Evolutionary conservation across 2,888 invertebrate species (phyloP).

Genomic region (Melikaiella ostensackeni): DNA sequence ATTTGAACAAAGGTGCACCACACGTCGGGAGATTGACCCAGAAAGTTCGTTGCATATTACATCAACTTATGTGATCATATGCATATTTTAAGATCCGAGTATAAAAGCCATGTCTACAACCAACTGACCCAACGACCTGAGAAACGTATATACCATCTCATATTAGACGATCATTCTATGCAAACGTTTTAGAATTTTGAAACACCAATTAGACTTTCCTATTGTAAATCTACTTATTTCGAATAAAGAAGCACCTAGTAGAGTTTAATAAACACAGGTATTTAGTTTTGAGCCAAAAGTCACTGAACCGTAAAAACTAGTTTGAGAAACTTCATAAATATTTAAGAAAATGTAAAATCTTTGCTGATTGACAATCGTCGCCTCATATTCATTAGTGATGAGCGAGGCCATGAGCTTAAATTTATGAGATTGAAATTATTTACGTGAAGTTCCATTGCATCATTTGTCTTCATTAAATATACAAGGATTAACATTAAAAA

Average conservation of each 20-base stretch:
- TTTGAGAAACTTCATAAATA: background rate
- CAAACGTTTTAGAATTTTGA: background rate
- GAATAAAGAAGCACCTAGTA: background rate
- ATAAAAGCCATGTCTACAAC: slow-evolving; percentile 41
- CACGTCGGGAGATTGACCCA: slow-evolving; percentile 10
- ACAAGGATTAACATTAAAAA: background rate
- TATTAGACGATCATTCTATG: background rate
- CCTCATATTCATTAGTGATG: background rate
- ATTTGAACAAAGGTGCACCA: slow-evolving; percentile 14
- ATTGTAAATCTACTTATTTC: background rate
- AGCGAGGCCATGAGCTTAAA: background rate
- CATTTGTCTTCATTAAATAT: background rate
- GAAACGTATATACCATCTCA: background rate
- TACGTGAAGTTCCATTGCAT: background rate
- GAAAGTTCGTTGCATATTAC: slow-evolving; percentile 18
- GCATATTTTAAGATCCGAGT: background rate
- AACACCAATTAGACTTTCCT: background rate
- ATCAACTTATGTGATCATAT: background rate
- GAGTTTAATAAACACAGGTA: background rate
- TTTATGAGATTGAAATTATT: background rate
- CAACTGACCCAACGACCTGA: slow-evolving; percentile 48
- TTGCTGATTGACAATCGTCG: background rate
- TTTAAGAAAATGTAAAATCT: background rate
- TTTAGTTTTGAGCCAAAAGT: background rate
- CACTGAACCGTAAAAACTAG: background rate